Evolutionary conservation across 2,888 invertebrate species (phyloP), one percentile per base, ranked within the genome.

Genomic region (Mantis religiosa): DNA sequence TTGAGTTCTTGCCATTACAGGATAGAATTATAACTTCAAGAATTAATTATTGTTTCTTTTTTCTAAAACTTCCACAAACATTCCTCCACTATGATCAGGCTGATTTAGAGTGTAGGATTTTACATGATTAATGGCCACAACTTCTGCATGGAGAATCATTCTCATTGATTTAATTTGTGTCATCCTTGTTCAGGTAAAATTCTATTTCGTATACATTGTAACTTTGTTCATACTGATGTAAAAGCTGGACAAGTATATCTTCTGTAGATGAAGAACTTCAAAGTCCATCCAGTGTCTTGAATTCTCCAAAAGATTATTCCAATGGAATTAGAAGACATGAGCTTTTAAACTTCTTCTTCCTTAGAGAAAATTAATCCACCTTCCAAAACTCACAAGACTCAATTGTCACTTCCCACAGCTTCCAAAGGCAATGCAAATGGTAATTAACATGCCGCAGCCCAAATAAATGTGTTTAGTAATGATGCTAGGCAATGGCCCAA

Each of bases 351-450:
- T 25, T 71, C 54, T 3, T 20, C 54, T 71, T 71, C 20, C 54
- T 54, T 54, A 14, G 2, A 54, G 6, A 14, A 54, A 54, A 54
- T 1, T 20, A 34, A 54, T 54, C 85, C n/a, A 85, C 85, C 85
- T 85, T 85, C 54, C 87, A 71, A 87, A 87, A 71, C n/a, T 54
- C 47, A 85, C 41, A 85, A 85, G 85, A 85, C 85, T 85, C 85
- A 85, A n/a, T 15, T 41, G 9, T 47, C 85, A 85, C 85, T 85
- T 85, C 47, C 85, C 83, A 83, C 41, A 83, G 88, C 88, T 88
- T 88, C 88, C 88, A 83, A 20, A 83, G 83, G 83, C 27, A 87
- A 88, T 83, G 81, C 82, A 87, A 81, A 54, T 28, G 84, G 9
- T 84, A 54, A 27, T 28, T 25, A 47, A 71, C 47, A 30, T 25